Evolutionary conservation across 1,140 invertebrate genomes (phyloP).

Genomic region (Hylyphantes graminicola): DNA sequence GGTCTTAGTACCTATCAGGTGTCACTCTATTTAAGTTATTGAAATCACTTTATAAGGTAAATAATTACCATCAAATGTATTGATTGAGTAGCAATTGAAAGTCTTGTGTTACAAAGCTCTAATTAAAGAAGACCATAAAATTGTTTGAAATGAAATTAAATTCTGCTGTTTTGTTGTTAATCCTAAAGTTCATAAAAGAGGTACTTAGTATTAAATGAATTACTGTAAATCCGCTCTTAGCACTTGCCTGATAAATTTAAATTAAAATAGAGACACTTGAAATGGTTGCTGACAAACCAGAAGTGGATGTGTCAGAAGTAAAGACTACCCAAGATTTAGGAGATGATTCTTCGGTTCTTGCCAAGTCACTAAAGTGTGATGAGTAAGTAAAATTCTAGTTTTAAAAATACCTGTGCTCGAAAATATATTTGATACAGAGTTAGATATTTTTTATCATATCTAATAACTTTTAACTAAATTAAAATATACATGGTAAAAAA

Average conservation of each 20-base stretch:
- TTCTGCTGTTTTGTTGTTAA: not conserved
- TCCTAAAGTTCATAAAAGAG: not conserved
- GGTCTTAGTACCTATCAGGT: too few species aligned
- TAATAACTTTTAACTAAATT: not conserved
- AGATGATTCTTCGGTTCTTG: slow-evolving; percentile 66
- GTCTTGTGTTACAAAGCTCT: too few species aligned
- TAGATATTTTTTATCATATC: too few species aligned
- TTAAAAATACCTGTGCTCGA: not conserved
- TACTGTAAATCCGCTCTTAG: slow-evolving; percentile 55
- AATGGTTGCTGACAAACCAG: slow-evolving; percentile 60
- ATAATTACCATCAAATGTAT: too few species aligned
- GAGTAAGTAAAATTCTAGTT: slow-evolving; percentile 72
- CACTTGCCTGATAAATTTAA: slow-evolving; percentile 15
- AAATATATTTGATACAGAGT: not conserved
- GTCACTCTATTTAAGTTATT: too few species aligned
- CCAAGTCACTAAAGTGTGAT: slow-evolving; percentile 91
- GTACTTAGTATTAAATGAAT: not conserved
- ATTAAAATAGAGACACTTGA: slow-evolving; percentile 58
- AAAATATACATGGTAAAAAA: not conserved
- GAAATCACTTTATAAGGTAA: too few species aligned
- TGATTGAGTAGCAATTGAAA: too few species aligned
- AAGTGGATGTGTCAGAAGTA: slow-evolving; percentile 63
- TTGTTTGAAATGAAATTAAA: not conserved
- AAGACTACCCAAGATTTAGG: slow-evolving; percentile 63
- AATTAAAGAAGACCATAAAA: too few species aligned